Conservation (phyloP, 2,888 invertebrate genomes). For the Abrostola tripartita region DNA sequence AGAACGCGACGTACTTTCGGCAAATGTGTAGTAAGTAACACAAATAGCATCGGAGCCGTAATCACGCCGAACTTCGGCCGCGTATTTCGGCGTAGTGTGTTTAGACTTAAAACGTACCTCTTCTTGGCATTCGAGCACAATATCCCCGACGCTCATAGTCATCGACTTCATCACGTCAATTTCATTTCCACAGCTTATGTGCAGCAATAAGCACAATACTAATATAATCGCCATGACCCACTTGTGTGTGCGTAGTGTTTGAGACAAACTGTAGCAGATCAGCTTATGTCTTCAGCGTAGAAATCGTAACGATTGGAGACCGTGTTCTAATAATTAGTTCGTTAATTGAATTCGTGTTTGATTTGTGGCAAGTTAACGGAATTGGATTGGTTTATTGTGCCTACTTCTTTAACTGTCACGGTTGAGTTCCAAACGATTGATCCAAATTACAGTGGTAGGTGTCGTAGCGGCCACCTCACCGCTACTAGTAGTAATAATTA, state of each 20-base stretch:
- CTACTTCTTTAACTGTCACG: not conserved
- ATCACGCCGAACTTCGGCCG: too few species aligned
- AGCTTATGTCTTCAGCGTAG: not conserved
- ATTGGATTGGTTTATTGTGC: not conserved
- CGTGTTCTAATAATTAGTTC: conserved; percentile 34
- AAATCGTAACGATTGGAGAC: conserved; percentile 22
- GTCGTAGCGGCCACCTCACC: too few species aligned
- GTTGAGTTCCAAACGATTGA: too few species aligned
- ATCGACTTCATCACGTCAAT: conserved; percentile 21
- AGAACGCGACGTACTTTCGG: too few species aligned
- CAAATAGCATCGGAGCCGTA: too few species aligned
- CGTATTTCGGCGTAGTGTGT: too few species aligned
- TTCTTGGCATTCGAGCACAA: conserved; percentile 26
- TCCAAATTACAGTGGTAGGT: too few species aligned
- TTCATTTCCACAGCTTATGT: not conserved
- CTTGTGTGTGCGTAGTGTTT: not conserved
- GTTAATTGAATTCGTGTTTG: conserved; percentile 32
- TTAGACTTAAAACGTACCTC: conserved; percentile 31
- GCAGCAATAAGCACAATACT: conserved; percentile 20
- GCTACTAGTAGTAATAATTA: too few species aligned
- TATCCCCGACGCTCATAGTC: conserved; percentile 27
- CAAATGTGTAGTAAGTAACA: too few species aligned
- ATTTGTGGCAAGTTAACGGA: conserved; percentile 1
- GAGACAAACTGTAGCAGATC: not conserved
- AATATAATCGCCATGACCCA: not conserved